A percentile compares a stretch with the other conserved stretches of the same genome.
Evolutionary conservation across 2,888 invertebrate species (phyloP).

Genomic region (Agrotis clavis): DNA sequence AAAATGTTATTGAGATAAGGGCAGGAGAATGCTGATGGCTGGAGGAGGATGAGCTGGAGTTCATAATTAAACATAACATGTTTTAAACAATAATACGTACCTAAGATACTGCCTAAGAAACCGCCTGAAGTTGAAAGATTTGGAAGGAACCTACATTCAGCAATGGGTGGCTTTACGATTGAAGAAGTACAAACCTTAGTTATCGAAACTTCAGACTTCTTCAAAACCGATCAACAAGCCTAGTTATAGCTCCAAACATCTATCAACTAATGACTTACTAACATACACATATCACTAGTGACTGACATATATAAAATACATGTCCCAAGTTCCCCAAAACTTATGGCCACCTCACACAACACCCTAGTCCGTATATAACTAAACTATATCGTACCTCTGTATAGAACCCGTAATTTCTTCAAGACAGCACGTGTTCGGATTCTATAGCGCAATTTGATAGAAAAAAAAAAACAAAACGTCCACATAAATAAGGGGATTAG

Average conservation of each 20-base stretch:
- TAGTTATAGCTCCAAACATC: neutral
- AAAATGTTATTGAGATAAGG: too few species aligned
- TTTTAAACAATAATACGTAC: too few species aligned
- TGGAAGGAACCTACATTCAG: too few species aligned
- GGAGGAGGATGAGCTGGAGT: too few species aligned
- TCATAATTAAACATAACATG: too few species aligned
- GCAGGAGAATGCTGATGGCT: too few species aligned
- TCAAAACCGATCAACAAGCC: neutral
- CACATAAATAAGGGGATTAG: conserved; percentile 67
- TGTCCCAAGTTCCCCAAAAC: conserved; percentile 32
- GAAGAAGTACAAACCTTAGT: neutral
- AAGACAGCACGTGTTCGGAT: conserved; percentile 86
- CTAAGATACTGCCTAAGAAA: too few species aligned
- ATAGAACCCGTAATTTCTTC: conserved; percentile 79
- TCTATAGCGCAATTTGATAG: conserved; percentile 80
- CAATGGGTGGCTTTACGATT: too few species aligned
- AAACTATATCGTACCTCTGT: conserved; percentile 76
- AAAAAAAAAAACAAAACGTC: conserved; percentile 81
- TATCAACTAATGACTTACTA: neutral
- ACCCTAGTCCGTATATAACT: conserved; percentile 78
- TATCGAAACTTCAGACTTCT: neutral
- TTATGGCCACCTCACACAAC: conserved; percentile 70
- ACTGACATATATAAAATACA: too few species aligned
- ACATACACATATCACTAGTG: neutral
- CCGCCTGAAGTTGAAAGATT: too few species aligned